Conservation (phyloP, 2,888 invertebrate species). For the Cantharis rufa region DNA sequence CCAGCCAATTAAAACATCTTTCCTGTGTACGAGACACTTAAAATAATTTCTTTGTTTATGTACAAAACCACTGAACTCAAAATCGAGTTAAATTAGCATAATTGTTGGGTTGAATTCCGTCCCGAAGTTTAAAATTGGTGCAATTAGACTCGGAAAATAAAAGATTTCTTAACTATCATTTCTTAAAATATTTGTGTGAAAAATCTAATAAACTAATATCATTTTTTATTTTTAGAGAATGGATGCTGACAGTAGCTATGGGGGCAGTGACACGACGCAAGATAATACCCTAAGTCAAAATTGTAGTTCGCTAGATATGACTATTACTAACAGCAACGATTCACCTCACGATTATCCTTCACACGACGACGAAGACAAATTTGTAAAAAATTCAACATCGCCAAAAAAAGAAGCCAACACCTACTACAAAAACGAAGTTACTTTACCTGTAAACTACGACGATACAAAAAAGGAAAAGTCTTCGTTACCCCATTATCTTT, state of each 20-base stretch:
- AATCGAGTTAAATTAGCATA: background rate
- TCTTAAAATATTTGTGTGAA: background rate
- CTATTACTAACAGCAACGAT: slow-evolving; percentile 31
- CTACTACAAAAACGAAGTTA: slow-evolving; percentile 55
- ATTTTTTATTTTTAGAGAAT: slow-evolving; percentile 37
- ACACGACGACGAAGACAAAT: slow-evolving; percentile 4
- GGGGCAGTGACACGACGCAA: slow-evolving; percentile 55
- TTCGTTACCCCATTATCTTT: slow-evolving; percentile 50
- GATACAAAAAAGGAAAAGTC: slow-evolving; percentile 43
- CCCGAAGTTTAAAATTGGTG: background rate
- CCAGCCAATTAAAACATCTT: background rate
- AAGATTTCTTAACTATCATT: background rate
- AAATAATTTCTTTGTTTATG: background rate
- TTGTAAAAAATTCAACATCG: slow-evolving; percentile 16
- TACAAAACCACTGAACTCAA: background rate
- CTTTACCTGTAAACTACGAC: slow-evolving; percentile 52
- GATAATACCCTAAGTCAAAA: slow-evolving; percentile 45
- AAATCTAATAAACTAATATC: background rate
- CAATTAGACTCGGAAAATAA: background rate
- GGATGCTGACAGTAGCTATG: slow-evolving; percentile 56
- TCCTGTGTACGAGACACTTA: background rate
- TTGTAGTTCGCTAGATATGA: slow-evolving; percentile 43
- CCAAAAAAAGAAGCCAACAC: slow-evolving; percentile 23
- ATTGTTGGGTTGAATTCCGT: background rate
- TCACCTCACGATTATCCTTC: slow-evolving; percentile 28